phyloP scores from a whole-genome alignment of 2,797 vertebrate species.

The Cirrhinus mrigala region DNA sequence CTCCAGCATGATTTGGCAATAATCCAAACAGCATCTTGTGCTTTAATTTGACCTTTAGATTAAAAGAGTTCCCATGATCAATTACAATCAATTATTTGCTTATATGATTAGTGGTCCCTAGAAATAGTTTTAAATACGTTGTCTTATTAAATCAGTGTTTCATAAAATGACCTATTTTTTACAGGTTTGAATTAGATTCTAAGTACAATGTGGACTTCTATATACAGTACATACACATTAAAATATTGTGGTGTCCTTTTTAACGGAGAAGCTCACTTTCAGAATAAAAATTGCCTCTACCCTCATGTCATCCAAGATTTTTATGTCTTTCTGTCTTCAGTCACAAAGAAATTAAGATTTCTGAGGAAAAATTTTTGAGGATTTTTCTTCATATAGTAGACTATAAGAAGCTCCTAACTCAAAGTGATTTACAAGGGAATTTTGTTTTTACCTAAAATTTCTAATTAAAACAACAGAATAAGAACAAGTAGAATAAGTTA shows the following conservation, averaged over 20 bases:
- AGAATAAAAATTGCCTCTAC: too few species aligned
- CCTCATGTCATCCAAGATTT: too few species aligned
- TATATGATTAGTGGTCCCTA: slow-evolving; percentile 11
- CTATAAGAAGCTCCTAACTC: too few species aligned
- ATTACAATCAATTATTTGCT: slow-evolving; percentile 5
- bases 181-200: neutral
- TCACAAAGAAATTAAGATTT: too few species aligned
- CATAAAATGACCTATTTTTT: neutral
- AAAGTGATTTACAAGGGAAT: too few species aligned
- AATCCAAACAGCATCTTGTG: slow-evolving; percentile 2
- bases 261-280: too few species aligned
- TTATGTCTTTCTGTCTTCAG: too few species aligned
- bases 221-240: neutral
- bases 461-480: too few species aligned
- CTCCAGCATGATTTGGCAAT: neutral
- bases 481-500: too few species aligned
- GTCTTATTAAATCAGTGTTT: neutral
- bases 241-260: neutral
- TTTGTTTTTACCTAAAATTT: too few species aligned
- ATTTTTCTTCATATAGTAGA: too few species aligned
- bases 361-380: too few species aligned
- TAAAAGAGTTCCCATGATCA: slow-evolving; percentile 19
- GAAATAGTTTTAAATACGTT: neutral
- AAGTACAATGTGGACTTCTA: neutral
- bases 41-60: slow-evolving; percentile 26